These are phyloP conservation scores for Sterrhoptilus dennistouni DNA, from an alignment of 2,113 vertebrate genomes.

Conservation along the genomic window DNA sequence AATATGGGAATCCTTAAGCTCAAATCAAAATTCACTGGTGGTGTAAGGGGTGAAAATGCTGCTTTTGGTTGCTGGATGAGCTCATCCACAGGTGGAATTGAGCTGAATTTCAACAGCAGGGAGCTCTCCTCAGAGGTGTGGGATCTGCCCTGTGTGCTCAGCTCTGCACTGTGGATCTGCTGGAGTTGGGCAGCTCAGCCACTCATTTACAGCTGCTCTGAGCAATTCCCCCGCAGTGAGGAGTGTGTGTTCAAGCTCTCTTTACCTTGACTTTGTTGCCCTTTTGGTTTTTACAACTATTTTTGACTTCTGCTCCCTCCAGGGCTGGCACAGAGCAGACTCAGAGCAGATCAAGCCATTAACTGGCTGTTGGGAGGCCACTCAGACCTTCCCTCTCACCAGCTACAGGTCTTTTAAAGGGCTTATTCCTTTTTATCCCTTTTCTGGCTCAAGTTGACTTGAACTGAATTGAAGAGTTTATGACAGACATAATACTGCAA, in stretches of 20 bases:
- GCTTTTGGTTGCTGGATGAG: neutral
- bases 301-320: neutral
- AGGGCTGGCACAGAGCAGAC: neutral
- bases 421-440: slow-evolving; percentile 13
- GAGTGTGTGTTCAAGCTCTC: neutral
- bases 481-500: slow-evolving; percentile 43
- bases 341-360: neutral
- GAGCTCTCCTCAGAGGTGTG: neutral
- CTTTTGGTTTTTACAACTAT: neutral
- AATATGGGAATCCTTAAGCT: neutral
- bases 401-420: neutral
- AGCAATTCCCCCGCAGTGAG: neutral
- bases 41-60: neutral
- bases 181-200: neutral
- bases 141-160: neutral
- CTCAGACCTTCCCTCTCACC: neutral
- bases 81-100: neutral
- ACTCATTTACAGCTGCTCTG: neutral
- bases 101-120: neutral
- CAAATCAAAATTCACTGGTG: neutral
- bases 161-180: neutral
- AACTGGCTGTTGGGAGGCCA: neutral
- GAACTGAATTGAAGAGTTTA: slow-evolving; percentile 15
- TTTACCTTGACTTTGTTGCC: neutral
- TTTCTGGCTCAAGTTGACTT: slow-evolving; percentile 9